Evolutionary conservation across 2,888 invertebrate species (phyloP).

Genomic region (Aleiodes testaceus): DNA sequence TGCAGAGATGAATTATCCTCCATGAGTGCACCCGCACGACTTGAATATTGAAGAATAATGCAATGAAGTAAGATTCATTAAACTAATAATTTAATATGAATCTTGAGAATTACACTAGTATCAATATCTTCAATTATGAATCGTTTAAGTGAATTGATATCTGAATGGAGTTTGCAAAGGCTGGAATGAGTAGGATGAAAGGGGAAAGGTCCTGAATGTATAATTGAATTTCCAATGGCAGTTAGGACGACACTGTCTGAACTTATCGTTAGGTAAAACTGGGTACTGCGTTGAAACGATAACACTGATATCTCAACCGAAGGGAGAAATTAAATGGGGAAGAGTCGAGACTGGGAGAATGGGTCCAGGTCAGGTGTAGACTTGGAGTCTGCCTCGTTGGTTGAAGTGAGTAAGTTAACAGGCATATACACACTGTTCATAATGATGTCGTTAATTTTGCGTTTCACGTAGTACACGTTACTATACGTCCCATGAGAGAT

Average conservation of each 20-base stretch:
- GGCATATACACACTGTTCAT: conserved; percentile 41
- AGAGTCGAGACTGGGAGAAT: conserved; percentile 5
- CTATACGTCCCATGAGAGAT: conserved; percentile 32
- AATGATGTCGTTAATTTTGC: conserved; percentile 54
- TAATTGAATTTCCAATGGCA: conserved; percentile 31
- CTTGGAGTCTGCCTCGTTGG: neutral
- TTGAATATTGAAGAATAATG: too few relatives aligned
- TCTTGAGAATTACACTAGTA: conserved; percentile 2
- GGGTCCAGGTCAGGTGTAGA: conserved; percentile 25
- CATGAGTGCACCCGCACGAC: too few relatives aligned
- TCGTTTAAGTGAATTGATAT: conserved; percentile 3
- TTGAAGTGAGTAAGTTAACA: conserved; percentile 44
- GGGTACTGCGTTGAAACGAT: conserved; percentile 41
- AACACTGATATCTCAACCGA: conserved; percentile 42
- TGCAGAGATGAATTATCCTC: too few relatives aligned
- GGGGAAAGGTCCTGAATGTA: conserved; percentile 17
- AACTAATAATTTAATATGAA: too few relatives aligned
- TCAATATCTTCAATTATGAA: conserved; percentile 31
- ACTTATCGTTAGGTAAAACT: conserved; percentile 35
- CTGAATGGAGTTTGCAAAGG: too few relatives aligned
- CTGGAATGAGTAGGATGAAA: too few relatives aligned
- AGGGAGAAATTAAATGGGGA: neutral
- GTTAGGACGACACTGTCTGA: conserved; percentile 15
- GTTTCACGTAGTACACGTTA: conserved; percentile 40
- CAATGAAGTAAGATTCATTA: too few relatives aligned